Conservation (phyloP, 37 sponge, comb jelly and placozoan genomes). For the Theonella swinhoei region DNA sequence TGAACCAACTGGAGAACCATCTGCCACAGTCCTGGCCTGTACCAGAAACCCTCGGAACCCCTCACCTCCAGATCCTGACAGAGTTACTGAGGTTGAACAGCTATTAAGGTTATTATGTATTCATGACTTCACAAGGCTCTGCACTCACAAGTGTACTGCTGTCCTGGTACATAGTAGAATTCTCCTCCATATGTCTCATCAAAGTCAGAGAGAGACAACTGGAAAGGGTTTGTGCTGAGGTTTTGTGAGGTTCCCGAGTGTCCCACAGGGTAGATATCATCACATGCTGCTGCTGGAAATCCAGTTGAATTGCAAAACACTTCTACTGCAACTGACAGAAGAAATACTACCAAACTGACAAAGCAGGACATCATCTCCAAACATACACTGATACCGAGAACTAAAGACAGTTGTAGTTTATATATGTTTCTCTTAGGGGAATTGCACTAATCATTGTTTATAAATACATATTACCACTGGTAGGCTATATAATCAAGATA, state of each 20-base stretch:
- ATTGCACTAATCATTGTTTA: too few species aligned
- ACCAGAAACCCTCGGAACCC: neutral
- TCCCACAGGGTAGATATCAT: slow-evolving; percentile 13
- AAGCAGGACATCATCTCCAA: too few species aligned
- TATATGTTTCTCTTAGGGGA: too few species aligned
- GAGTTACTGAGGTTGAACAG: neutral
- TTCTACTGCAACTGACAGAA: neutral
- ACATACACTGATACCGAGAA: too few species aligned
- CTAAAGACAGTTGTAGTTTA: too few species aligned
- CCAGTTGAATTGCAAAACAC: neutral
- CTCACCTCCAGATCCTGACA: neutral
- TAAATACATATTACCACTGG: too few species aligned
- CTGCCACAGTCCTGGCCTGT: neutral
- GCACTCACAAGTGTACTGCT: neutral
- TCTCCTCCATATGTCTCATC: neutral
- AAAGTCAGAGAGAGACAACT: slow-evolving; percentile 11
- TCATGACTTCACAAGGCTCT: too few species aligned
- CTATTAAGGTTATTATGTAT: too few species aligned
- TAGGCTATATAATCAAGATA: too few species aligned
- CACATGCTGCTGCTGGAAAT: slow-evolving; percentile 5
- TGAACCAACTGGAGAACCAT: neutral
- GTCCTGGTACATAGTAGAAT: slow-evolving; percentile 7
- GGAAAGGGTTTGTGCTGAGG: slow-evolving; percentile 4
- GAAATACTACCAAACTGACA: neutral
- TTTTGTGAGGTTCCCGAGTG: slow-evolving; percentile 7